Percentiles rank a stretch among this genome's conserved stretches.
These are phyloP conservation scores for Neolamprologus ventralis DNA, from an alignment of 2,113 vertebrate species.

Conservation along the genomic window DNA sequence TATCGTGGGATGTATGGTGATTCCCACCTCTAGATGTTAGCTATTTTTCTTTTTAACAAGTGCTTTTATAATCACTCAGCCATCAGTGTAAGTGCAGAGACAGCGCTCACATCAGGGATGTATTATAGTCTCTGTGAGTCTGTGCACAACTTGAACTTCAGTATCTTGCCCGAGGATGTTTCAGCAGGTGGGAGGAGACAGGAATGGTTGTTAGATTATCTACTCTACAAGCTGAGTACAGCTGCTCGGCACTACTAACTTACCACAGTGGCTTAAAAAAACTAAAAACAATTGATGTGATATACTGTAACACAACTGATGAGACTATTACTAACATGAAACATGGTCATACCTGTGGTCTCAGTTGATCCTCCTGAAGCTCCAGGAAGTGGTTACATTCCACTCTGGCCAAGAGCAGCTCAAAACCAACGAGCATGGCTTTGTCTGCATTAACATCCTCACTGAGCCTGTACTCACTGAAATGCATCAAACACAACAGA, in stretches of 20 bases:
- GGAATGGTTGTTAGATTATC: not conserved
- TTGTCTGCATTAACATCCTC: slow-evolving; percentile 55
- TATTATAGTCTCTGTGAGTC: not conserved
- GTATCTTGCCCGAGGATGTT: not conserved
- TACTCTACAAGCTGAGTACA: not conserved
- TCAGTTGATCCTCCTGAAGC: slow-evolving; percentile 35
- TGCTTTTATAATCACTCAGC: not conserved
- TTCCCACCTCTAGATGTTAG: not conserved
- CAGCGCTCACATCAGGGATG: not conserved
- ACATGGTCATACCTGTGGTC: not conserved
- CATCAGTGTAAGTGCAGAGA: not conserved
- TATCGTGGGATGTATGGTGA: too few relatives aligned
- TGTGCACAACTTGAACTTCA: not conserved
- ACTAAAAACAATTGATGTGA: not conserved
- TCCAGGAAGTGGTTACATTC: slow-evolving; percentile 70
- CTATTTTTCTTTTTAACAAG: not conserved
- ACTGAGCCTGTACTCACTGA: slow-evolving; percentile 71
- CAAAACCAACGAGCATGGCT: slow-evolving; percentile 69
- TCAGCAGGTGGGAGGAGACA: not conserved
- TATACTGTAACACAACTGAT: not conserved
- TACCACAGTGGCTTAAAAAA: not conserved
- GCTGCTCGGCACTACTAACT: not conserved
- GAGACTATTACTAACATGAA: not conserved
- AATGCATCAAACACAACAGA: not conserved
- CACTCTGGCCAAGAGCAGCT: slow-evolving; percentile 78